Evolutionary conservation across 2,888 invertebrate species (phyloP), one percentile per base, ranked within the genome.

Genomic region (Endotricha flammealis): DNA sequence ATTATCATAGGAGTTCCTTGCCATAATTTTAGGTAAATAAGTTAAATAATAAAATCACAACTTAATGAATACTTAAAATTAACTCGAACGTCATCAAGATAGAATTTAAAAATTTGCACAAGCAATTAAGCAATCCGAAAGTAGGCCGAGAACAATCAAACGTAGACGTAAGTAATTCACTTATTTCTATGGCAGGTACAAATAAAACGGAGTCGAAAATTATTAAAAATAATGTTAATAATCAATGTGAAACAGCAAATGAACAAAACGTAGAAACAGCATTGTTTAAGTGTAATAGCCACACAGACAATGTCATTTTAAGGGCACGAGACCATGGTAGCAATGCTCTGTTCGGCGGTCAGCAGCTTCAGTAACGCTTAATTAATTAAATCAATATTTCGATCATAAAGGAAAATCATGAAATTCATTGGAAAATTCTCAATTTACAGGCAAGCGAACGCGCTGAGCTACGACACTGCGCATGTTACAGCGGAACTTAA

Each of bases 1-100:
- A 82, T 83, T 81, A 75, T 73, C 76, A 73, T 80, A 80, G 70
- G 72, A 75, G 73, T 76, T 78, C 80, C 78, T 82, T 82, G 82
- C 79, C 82, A 83, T 86, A 86, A 85, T 85, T 86, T 86, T 73
- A 83, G 72, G 69, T 83, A 80, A 81, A 85, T 83, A 83, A 82
- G 79, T 79, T 83, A 80, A 81, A 80, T 74, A 83, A 82, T 79
- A 80, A 81, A 78, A 77, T 81, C 80, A 82, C 79, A 82, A 82
- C 82, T 80, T 83, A 85, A 80, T 71, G 82, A 82, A 83, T 78
- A 81, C 81, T 83, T 83, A 85, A 81, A 83, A 82, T 81, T 82
- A 82, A 81, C 68, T 67, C 64, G 59, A 72, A 73, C 78, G 74
- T 63, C 75, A 58, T 57, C 42, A 42, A 48, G 48, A 58, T 57